A percentile compares a stretch with the other conserved stretches of the same genome.
Evolutionary conservation across 2,888 invertebrate genomes (phyloP).

Genomic region (Gastracanthus pulcherrimus): DNA sequence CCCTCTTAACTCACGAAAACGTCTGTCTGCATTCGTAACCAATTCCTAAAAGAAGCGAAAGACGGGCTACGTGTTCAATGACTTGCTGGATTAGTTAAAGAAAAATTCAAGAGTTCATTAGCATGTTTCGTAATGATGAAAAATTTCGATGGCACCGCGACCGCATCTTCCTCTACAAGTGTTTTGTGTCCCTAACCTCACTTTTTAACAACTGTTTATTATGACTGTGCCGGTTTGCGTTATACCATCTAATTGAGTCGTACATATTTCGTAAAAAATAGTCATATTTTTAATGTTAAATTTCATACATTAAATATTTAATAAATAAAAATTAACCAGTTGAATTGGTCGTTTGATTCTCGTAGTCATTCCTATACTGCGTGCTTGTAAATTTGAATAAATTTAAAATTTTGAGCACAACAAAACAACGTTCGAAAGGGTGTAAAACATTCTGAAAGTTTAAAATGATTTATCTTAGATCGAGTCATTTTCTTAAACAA

Average conservation of each 20-base stretch:
- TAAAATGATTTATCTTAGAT: conserved; percentile 3
- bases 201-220: conserved; percentile 7
- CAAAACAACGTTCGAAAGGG: background rate
- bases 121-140: conserved; percentile 35
- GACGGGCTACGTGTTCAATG: background rate
- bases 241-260: too few species aligned
- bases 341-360: background rate
- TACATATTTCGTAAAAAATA: too few species aligned
- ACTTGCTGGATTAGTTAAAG: conserved; percentile 42
- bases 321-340: too few species aligned
- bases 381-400: background rate
- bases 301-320: too few species aligned
- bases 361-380: background rate
- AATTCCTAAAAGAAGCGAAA: background rate
- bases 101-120: conserved; percentile 39
- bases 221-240: too few species aligned
- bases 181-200: conserved; percentile 13
- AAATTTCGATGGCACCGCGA: background rate
- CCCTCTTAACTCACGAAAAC: background rate
- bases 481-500: background rate
- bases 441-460: too few species aligned
- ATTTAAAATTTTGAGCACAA: background rate
- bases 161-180: background rate
- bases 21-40: background rate
- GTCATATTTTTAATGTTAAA: too few species aligned